phyloP scores from a whole-genome alignment of 2,113 vertebrate species.

The Hystrix cristata region DNA sequence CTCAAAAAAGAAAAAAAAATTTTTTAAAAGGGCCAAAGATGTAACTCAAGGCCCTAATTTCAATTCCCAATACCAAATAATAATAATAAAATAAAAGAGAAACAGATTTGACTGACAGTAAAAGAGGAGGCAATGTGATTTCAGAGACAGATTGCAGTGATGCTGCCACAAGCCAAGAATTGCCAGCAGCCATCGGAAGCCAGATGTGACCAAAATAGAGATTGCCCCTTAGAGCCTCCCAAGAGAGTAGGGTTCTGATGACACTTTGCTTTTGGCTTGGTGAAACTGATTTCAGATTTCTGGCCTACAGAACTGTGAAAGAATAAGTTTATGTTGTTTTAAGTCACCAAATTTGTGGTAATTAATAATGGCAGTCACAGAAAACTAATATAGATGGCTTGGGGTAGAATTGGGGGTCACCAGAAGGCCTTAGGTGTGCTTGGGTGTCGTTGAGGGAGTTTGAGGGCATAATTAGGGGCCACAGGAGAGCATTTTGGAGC shows the following conservation, averaged over 20 bases:
- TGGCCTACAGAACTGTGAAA: background rate
- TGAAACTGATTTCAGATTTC: slow-evolving; percentile 20
- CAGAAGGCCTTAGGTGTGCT: background rate
- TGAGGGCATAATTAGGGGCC: background rate
- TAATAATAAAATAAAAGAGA: background rate
- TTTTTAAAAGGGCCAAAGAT: background rate
- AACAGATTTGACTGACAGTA: slow-evolving; percentile 20
- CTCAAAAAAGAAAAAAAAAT: background rate
- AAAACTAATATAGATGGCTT: slow-evolving; percentile 1
- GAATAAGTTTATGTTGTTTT: background rate
- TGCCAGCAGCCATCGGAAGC: background rate
- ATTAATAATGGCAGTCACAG: slow-evolving; percentile 20
- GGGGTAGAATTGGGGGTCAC: background rate
- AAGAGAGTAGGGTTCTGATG: background rate
- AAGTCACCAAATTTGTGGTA: background rate
- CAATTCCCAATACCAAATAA: background rate
- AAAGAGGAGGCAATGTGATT: background rate
- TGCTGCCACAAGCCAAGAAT: background rate
- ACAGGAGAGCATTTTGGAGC: background rate
- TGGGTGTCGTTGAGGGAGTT: background rate
- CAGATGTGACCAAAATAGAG: background rate
- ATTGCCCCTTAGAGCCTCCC: background rate
- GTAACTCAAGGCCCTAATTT: background rate
- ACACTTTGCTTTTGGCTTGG: slow-evolving; percentile 18
- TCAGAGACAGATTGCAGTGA: background rate